Percentiles rank a stretch among this genome's conserved stretches.
Evolutionary conservation across 2,888 invertebrate species (phyloP).

Genomic region (Pseudanteris insignis): DNA sequence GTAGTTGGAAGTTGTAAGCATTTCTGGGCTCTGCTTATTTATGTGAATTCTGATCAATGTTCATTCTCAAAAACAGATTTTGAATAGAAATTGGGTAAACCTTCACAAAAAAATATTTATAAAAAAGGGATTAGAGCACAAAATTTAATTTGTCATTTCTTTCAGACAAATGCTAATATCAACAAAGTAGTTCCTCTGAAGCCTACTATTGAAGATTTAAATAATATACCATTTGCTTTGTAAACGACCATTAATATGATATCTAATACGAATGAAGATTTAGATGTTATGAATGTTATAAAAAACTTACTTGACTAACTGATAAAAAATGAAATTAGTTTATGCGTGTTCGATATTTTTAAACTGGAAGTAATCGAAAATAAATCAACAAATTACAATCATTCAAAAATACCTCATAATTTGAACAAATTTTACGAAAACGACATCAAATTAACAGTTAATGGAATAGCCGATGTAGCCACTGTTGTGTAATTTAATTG

Average conservation of each 20-base stretch:
- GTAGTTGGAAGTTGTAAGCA: constrained; percentile 4
- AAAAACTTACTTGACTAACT: not conserved
- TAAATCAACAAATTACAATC: not conserved
- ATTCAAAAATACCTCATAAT: not conserved
- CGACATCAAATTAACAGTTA: not conserved
- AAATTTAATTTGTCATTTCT: not conserved
- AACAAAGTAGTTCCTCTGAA: not conserved
- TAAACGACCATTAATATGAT: not conserved
- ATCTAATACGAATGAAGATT: not conserved
- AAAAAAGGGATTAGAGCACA: not conserved
- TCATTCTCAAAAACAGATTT: not conserved
- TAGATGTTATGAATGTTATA: not conserved
- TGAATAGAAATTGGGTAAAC: not conserved
- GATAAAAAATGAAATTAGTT: not conserved
- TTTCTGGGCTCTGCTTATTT: not conserved
- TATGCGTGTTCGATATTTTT: not conserved
- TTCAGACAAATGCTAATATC: not conserved
- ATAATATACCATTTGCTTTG: not conserved
- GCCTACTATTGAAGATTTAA: not conserved
- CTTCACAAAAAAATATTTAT: not conserved
- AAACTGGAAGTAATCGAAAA: not conserved
- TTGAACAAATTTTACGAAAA: not conserved
- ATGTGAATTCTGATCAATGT: constrained; percentile 1
- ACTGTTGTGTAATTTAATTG: not conserved
- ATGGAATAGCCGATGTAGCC: not conserved